Evolutionary conservation across 2,113 vertebrate genomes (phyloP).

Genomic region (Ptilonorhynchus violaceus): DNA sequence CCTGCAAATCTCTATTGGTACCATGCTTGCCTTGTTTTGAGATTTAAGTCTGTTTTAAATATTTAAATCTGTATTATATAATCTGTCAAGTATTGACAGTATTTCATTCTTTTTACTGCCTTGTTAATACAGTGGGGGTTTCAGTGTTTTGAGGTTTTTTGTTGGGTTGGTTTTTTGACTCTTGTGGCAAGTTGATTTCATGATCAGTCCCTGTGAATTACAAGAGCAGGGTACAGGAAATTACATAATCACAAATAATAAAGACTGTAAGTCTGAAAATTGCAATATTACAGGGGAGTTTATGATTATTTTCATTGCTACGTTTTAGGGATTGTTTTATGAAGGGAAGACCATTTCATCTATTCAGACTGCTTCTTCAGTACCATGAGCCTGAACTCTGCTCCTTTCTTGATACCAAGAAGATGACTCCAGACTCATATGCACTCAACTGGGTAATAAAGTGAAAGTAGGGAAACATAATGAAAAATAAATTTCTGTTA

Average conservation of each 20-base stretch:
- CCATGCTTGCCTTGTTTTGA: neutral
- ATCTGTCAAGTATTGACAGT: neutral
- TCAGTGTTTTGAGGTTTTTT: neutral
- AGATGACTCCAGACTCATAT: slow-evolving; percentile 97
- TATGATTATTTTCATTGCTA: neutral
- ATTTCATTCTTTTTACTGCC: neutral
- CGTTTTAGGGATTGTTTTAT: slow-evolving; percentile 87
- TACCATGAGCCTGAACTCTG: slow-evolving; percentile 98
- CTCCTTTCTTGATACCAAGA: slow-evolving; percentile 97
- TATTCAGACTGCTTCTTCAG: slow-evolving; percentile 93
- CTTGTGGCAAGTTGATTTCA: neutral
- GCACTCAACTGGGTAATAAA: slow-evolving; percentile 93
- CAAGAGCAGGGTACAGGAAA: neutral
- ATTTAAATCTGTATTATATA: neutral
- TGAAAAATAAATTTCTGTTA: slow-evolving; percentile 72
- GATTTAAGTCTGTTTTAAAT: neutral
- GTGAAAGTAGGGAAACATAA: slow-evolving; percentile 80
- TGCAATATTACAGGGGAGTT: neutral
- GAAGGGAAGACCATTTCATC: slow-evolving; percentile 94
- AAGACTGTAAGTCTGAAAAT: neutral
- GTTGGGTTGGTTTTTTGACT: neutral
- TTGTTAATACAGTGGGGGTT: neutral
- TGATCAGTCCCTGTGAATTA: neutral
- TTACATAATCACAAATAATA: neutral
- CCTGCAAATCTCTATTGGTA: neutral